Conservation (phyloP, 2,797 vertebrate species). For the Urophycis tenuis region DNA sequence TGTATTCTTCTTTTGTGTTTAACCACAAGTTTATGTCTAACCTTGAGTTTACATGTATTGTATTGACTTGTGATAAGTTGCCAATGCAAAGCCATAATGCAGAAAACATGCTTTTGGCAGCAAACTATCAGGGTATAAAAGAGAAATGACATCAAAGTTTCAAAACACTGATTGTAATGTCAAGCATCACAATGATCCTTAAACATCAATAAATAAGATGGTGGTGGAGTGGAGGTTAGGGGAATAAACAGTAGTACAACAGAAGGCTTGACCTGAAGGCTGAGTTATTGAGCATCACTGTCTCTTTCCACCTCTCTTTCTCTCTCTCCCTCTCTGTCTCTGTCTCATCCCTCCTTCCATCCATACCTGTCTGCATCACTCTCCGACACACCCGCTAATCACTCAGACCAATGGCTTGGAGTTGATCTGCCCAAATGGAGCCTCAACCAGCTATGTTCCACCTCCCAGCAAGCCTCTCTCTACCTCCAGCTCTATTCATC, state of each 20-base stretch:
- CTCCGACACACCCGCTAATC: slow-evolving; percentile 65
- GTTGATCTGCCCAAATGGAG: slow-evolving; percentile 68
- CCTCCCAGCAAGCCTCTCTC: slow-evolving; percentile 15
- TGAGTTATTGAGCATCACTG: slow-evolving; percentile 29
- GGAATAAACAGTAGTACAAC: slow-evolving; percentile 6
- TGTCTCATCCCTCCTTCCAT: slow-evolving; percentile 12
- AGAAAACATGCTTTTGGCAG: background rate
- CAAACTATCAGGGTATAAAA: background rate
- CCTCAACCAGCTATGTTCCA: slow-evolving; percentile 46
- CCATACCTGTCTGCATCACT: slow-evolving; percentile 48
- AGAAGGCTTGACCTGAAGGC: too few relatives aligned
- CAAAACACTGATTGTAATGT: background rate
- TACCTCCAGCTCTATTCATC: slow-evolving; percentile 51
- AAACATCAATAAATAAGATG: background rate
- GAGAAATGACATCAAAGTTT: background rate
- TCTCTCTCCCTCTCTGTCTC: slow-evolving; percentile 19
- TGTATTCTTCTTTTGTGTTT: too few relatives aligned
- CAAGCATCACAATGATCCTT: background rate
- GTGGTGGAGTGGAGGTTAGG: background rate
- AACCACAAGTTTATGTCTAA: too few relatives aligned
- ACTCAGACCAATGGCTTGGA: slow-evolving; percentile 64
- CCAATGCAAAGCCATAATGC: background rate
- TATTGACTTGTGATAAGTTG: background rate
- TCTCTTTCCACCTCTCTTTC: slow-evolving; percentile 20
- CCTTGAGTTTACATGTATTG: too few relatives aligned